Base-by-base conservation (phyloP, 2,113 vertebrate genomes). In the Silurus meridionalis region DNA sequence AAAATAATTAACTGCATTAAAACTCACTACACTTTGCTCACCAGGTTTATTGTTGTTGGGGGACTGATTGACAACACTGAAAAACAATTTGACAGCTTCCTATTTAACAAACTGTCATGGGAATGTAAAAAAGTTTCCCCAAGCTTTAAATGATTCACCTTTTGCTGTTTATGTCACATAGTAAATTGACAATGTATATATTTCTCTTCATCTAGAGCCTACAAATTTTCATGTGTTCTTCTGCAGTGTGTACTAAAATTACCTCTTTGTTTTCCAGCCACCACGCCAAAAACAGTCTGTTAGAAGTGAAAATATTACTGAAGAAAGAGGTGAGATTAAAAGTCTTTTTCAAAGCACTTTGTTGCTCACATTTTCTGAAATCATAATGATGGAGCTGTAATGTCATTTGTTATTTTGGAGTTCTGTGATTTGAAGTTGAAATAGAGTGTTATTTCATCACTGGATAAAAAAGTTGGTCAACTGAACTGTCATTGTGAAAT, bases 291-390 rank as follows among this genome's bases (percentile, higher is more conserved):
- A 23, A 67, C 48, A 57, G 17, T 53, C 46, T 28, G 28, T 74
- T 15, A 83, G 7, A 28, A 64, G 15, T 71, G 60, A 86, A 83
- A n/a, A 60, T 15, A 66, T 5, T 4, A 75, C 79, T 57, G 71
- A 50, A 52, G 75, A 81, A 14, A 3, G 67, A 86, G 85, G 88
- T 89, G 46, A 74, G 66, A 21, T 52, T 81, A 52, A 74, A 37
- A 37, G 37, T 37, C 1, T 37, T 37, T 37, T 37, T 37, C 2
- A 37, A 14, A 46, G 13, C 3, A 4, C 50, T 17, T 0, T 19
- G 37, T 48, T 50, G 11, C 10, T 11, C 46, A 23, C 0, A 48
- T 72, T 48, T 9, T 53, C 77, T 3, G 4, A 80, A 80, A 57
- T 80, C 14, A 8, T 28, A 28, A 25, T 57, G 5, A 53, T 55